A percentile compares a stretch with the other conserved stretches of the same genome.
These are phyloP conservation scores for Apistogramma diplotaenia DNA, from an alignment of 2,113 vertebrate species.

Conservation along the genomic window DNA sequence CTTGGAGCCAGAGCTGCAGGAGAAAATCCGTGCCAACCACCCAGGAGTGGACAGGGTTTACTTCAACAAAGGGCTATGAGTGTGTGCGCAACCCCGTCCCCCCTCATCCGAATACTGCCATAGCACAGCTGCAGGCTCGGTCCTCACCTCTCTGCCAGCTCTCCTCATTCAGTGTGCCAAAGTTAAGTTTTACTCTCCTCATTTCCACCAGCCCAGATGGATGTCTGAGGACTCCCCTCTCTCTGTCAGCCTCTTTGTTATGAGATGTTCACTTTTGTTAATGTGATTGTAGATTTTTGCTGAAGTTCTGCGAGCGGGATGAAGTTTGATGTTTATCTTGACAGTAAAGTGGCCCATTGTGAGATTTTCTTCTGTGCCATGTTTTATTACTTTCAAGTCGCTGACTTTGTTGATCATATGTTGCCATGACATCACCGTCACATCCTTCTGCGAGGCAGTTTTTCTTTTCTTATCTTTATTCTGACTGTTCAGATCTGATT, in stretches of 20 bases:
- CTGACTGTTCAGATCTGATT: conserved; percentile 11
- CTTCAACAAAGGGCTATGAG: conserved; percentile 97
- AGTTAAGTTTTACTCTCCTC: conserved; percentile 70
- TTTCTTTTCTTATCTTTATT: conserved; percentile 9
- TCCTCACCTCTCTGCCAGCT: conserved; percentile 41
- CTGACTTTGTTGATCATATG: conserved; percentile 3
- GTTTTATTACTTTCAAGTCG: conserved; percentile 6
- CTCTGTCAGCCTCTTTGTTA: conserved; percentile 30
- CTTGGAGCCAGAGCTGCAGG: conserved; percentile 90
- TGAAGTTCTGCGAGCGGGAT: conserved; percentile 5
- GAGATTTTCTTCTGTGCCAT: conserved; percentile 39
- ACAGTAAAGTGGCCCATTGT: conserved; percentile 10
- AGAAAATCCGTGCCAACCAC: conserved; percentile 82
- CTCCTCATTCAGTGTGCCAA: conserved; percentile 75
- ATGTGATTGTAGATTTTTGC: conserved; percentile 49
- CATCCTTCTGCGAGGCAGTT: conserved; percentile 5
- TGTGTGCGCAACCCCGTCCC: conserved; percentile 4
- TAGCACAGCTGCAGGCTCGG: conserved; percentile 46
- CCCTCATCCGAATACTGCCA: conserved; percentile 51
- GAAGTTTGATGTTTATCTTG: conserved; percentile 15
- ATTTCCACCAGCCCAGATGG: conserved; percentile 22
- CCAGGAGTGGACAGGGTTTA: conserved; percentile 86
- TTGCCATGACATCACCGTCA: conserved; percentile 36
- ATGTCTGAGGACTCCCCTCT: conserved; percentile 17
- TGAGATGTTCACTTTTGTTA: conserved; percentile 44